Evolutionary conservation across 2,797 vertebrate genomes (phyloP), one percentile per base, ranked within the genome.

Genomic region (Trachurus trachurus): DNA sequence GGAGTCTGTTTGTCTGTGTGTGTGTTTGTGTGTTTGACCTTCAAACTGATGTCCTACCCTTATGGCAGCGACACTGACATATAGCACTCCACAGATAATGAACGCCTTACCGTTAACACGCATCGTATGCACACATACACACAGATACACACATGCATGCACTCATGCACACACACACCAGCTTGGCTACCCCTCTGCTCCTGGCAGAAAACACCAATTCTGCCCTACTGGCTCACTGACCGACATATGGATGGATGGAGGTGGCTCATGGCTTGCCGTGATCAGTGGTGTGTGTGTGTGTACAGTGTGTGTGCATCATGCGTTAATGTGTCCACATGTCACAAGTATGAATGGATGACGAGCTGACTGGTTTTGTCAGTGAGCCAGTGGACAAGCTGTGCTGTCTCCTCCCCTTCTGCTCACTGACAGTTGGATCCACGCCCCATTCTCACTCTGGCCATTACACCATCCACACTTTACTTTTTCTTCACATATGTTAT

Each of bases 181-280:
- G 75, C 81, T 82, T 89, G 84, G 71, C 73, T 49, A 0, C 72
- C 76, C 85, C 83, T 78, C 82, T 77, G 81, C 57, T 84, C 65
- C 80, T 91, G 89, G 87, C 86, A 80, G 63, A 60, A 82, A 79
- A 69, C 61, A 59, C 76, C 8, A 13, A 72, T 86, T 78, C 76
- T 85, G 83, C 86, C 80, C 83, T 31, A 84, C 80, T 84, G 83
- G 77, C 87, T 89, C 85, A 77, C 82, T 91, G 87, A 90, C 87
- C 79, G 67, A 92, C 92, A 91, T 90, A 91, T 91, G 90, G 88
- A 88, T 90, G 79, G 86, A 81, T 86, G 70, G 66, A 81, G 73
- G 73, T 71, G 52, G 70, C 78, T 86, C 62, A 3, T 76, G 71
- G 70, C 76, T 88, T 64, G 80, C 70, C 34, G 3, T 71, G 81